These are phyloP conservation scores for Agelastica alni DNA, from an alignment of 2,888 invertebrate genomes.

Conservation along the genomic window DNA sequence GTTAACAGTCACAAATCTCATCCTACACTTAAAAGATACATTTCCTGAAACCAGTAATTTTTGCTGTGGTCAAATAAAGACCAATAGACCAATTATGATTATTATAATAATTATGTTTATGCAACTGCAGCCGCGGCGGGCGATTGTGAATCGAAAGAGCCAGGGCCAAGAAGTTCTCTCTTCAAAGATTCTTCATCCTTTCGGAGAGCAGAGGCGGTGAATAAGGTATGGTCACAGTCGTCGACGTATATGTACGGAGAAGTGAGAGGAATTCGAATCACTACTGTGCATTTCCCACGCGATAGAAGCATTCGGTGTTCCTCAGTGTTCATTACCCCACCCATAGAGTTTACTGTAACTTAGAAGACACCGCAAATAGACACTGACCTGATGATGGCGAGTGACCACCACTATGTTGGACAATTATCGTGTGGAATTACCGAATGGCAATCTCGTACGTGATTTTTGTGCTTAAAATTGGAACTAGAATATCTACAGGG, in stretches of 20 bases:
- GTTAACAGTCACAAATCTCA: slow-evolving; percentile 4
- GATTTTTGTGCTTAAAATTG: slow-evolving; percentile 10
- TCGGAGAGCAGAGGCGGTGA: slow-evolving; percentile 41
- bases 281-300: slow-evolving; percentile 70
- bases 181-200: background rate
- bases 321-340: slow-evolving; percentile 45
- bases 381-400: slow-evolving; percentile 34
- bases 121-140: slow-evolving; percentile 15
- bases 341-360: slow-evolving; percentile 40
- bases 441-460: slow-evolving; percentile 21
- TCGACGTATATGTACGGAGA: slow-evolving; percentile 40
- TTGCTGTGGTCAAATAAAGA: slow-evolving; percentile 13
- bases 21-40: slow-evolving; percentile 13
- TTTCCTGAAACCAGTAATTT: slow-evolving; percentile 17
- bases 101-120: slow-evolving; percentile 23
- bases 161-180: background rate
- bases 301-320: slow-evolving; percentile 58
- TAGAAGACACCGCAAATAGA: slow-evolving; percentile 34
- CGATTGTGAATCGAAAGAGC: slow-evolving; percentile 8
- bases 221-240: slow-evolving; percentile 49
- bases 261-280: slow-evolving; percentile 56
- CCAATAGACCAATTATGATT: slow-evolving; percentile 20
- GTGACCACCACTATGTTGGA: slow-evolving; percentile 32
- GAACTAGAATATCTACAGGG: background rate
- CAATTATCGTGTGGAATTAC: slow-evolving; percentile 31